These are phyloP conservation scores for Procambarus clarkii DNA, from an alignment of 1,140 invertebrate species.

Conservation along the genomic window DNA sequence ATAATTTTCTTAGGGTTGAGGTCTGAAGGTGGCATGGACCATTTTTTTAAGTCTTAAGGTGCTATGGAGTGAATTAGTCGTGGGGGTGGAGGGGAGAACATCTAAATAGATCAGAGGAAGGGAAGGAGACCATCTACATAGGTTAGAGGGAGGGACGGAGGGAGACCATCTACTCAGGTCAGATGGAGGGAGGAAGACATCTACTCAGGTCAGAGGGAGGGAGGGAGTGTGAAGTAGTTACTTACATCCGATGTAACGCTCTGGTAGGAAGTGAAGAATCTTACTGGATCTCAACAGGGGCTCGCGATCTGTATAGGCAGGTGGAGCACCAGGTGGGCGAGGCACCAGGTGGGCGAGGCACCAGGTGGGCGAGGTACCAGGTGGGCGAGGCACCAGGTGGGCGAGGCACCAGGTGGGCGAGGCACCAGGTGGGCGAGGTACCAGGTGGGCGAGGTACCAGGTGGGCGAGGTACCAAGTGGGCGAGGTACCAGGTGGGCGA, in stretches of 20 bases:
- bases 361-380: no score
- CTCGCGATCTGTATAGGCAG: neutral
- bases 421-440: no score
- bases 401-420: no score
- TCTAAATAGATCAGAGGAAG: neutral
- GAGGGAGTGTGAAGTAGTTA: neutral
- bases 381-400: no score
- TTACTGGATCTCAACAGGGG: neutral
- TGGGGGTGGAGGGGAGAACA: neutral
- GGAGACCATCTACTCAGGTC: neutral
- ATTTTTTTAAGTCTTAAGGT: neutral
- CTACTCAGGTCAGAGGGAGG: neutral
- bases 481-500: no score
- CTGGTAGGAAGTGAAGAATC: neutral
- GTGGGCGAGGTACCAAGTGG: no score
- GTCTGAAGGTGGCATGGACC: no score
- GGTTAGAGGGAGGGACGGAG: neutral
- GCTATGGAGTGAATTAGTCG: neutral
- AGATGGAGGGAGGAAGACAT: neutral
- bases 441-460: no score
- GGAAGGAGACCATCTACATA: neutral
- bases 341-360: no score
- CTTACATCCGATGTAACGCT: neutral
- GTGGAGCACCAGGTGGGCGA: no score
- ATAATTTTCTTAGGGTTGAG: neutral